Conservation (phyloP, 2,797 vertebrate genomes). For the Helostoma temminkii region DNA sequence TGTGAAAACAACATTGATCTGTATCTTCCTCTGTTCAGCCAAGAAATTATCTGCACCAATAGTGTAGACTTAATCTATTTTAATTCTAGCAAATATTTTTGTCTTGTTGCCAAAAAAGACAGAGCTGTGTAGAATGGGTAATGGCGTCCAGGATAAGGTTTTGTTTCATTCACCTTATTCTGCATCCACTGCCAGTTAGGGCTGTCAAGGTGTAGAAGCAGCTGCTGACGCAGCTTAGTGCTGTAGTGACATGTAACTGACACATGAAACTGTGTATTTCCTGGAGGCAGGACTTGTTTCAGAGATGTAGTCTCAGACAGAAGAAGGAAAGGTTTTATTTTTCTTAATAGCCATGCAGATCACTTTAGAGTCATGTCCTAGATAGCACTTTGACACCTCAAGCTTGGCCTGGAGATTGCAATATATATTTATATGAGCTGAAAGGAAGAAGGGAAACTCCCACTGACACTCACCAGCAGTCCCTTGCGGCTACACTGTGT, state of each 20-base stretch:
- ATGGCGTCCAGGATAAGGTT: constrained; percentile 3
- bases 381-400: constrained; percentile 7
- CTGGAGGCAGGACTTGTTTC: constrained; percentile 27
- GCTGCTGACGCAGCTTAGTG: neutral
- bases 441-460: constrained; percentile 6
- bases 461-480: constrained; percentile 34
- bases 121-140: neutral
- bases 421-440: constrained; percentile 30
- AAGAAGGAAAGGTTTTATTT: constrained; percentile 23
- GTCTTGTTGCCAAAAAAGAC: neutral
- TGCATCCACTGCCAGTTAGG: neutral
- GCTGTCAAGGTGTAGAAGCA: constrained; percentile 8
- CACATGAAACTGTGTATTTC: constrained; percentile 21
- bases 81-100: constrained; percentile 17
- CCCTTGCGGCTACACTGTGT: constrained; percentile 38
- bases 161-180: constrained; percentile 12
- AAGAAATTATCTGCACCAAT: constrained; percentile 17
- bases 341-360: constrained; percentile 12
- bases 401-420: constrained; percentile 37
- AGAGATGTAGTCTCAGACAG: constrained; percentile 6
- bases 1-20: constrained; percentile 47
- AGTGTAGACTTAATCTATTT: neutral
- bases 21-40: constrained; percentile 6
- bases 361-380: constrained; percentile 5
- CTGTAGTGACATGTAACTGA: constrained; percentile 21